Conservation (phyloP, 2,113 vertebrate genomes). For the Gnathonemus echidnorhynchus region DNA sequence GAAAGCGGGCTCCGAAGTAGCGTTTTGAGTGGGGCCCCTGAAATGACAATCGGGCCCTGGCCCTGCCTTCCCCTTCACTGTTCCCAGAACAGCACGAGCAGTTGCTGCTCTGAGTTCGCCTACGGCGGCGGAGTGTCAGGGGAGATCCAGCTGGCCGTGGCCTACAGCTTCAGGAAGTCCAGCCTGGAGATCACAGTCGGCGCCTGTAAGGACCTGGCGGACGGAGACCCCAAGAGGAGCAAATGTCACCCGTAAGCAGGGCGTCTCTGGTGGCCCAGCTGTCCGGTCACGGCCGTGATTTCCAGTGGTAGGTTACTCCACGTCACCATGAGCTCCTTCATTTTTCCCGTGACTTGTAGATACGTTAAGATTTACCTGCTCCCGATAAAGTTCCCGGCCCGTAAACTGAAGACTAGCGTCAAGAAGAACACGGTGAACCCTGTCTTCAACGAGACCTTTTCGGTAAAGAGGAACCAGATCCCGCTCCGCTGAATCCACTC, state of each 20-base stretch:
- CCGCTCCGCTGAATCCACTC: background rate
- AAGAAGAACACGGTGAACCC: conserved; percentile 76
- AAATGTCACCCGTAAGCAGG: conserved; percentile 80
- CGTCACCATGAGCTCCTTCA: background rate
- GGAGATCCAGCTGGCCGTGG: conserved; percentile 75
- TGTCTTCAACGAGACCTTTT: conserved; percentile 72
- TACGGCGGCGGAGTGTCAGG: conserved; percentile 53
- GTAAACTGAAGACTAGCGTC: conserved; percentile 75
- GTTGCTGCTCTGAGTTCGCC: conserved; percentile 64
- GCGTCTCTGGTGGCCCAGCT: background rate
- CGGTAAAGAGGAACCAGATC: conserved; percentile 55
- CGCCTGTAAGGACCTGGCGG: conserved; percentile 69
- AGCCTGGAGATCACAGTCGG: conserved; percentile 72
- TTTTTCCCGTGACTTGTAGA: conserved; percentile 47
- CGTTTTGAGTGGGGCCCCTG: background rate
- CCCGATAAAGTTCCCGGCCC: conserved; percentile 65
- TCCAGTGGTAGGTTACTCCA: background rate
- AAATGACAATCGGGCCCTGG: background rate
- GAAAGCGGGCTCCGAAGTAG: background rate
- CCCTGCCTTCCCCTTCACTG: background rate
- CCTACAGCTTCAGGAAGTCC: conserved; percentile 57
- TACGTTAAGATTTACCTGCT: conserved; percentile 80
- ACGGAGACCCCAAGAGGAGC: conserved; percentile 70
- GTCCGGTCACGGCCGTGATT: background rate
- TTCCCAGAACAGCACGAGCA: conserved; percentile 62